Base-by-base conservation (phyloP, 2,888 invertebrate species). In the Cenopis cana region DNA sequence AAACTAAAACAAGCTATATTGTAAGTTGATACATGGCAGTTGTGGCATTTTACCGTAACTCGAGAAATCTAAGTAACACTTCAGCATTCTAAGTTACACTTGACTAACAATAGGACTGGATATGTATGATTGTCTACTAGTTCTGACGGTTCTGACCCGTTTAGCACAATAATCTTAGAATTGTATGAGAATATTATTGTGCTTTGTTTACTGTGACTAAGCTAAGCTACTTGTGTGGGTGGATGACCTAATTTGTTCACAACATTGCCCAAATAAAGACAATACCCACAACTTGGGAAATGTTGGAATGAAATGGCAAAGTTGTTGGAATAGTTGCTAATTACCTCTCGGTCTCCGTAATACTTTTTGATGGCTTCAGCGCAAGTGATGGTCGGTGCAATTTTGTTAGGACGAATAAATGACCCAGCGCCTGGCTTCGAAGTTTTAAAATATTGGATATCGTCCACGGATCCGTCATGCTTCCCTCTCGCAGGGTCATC, bases 401-500 rank as follows among this genome's bases (percentile, higher is more conserved):
- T 95, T 89, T 98, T 98, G 77, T 96, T 96, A 0, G 96, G 96
- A 50, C 98, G 95, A 75, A 99, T 95, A 86, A 99, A 98, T 8
- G 98, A 98, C 0, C 98, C 99, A 54, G 98, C 96, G 1, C 95
- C 96, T n/a, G 96, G 95, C 84, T 95, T 94, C 61, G 95, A 95
- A 0, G 97, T 86, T 83, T 95, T 93, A 86, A 99, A 99, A 88
- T 99, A 99, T 76, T 95, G 95, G 59, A 95, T 91, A 59, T 96
- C 97, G 75, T 98, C 95, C 54, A 98, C 95, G 55, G 94, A 95
- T 0, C 99, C 99, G 93, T 98, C 96, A 84, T 99, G 99, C 87
- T 98, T 99, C 1, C 99, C 99, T 79, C 99, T 94, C 9, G 92
- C 89, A 3, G 95, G 94, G 80, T 98, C 96, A 86, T 99, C 99